A percentile compares a stretch with the other conserved stretches of the same genome.
phyloP scores from a whole-genome alignment of 35 echinoderm and acorn worm genomes.

The Lytechinus pictus region DNA sequence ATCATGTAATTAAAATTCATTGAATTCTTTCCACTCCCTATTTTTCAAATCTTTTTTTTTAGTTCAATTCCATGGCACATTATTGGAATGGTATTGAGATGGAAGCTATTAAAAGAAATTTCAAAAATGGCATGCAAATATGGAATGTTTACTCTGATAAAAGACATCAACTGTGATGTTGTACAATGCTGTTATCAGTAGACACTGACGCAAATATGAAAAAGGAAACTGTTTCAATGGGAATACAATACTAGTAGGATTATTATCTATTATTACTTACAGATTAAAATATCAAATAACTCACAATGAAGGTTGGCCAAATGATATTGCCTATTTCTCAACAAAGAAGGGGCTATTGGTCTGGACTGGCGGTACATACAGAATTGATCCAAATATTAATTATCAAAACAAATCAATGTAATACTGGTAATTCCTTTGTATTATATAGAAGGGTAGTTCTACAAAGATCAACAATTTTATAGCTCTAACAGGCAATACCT shows the following conservation, averaged over 20 bases:
- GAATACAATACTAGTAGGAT: not conserved
- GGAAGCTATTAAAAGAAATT: not conserved
- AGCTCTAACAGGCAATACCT: no score
- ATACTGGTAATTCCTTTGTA: no score
- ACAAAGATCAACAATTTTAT: no score
- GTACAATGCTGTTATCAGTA: not conserved
- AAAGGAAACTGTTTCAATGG: no score
- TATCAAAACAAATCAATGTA: no score
- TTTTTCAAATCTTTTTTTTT: not conserved
- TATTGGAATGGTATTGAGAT: not conserved
- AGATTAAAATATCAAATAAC: not conserved
- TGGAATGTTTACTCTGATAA: not conserved
- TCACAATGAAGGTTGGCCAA: no score
- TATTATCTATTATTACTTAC: not conserved
- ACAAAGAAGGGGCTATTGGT: no score
- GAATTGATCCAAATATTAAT: no score
- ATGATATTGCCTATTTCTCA: no score
- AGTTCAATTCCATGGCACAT: not conserved
- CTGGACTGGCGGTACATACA: no score
- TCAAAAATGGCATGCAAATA: not conserved
- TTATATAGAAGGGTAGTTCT: no score
- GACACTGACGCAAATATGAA: not conserved
- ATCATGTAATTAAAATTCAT: not conserved
- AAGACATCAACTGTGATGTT: not conserved
- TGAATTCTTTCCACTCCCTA: not conserved